These are phyloP conservation scores for Sepiola atlantica DNA, from an alignment of 2,888 invertebrate species.

Conservation along the genomic window DNA sequence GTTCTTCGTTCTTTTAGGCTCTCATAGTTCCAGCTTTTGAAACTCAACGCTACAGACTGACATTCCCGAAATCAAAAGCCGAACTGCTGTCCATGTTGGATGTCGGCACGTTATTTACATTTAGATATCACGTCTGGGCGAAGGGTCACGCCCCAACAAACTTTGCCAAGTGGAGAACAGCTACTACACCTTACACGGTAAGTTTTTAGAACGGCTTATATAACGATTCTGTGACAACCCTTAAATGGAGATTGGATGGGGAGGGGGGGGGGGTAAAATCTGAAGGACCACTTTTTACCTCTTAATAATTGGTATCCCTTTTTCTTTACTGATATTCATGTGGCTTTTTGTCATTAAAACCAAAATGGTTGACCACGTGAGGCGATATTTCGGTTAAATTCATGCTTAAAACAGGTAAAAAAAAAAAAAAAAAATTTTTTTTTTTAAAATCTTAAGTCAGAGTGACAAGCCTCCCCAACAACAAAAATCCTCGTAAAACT, in stretches of 20 bases:
- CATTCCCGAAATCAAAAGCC: conserved; percentile 85
- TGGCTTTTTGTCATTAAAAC: no score
- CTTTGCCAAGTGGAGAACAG: conserved; percentile 86
- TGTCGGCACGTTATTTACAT: conserved; percentile 85
- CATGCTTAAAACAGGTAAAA: no score
- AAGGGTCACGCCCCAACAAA: conserved; percentile 90
- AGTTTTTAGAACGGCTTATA: not conserved
- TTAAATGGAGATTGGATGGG: not conserved
- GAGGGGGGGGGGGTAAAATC: no score
- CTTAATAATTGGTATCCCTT: no score
- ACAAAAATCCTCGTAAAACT: no score
- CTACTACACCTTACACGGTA: conserved; percentile 85
- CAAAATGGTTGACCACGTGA: no score
- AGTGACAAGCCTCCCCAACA: no score
- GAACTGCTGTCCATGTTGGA: conserved; percentile 84
- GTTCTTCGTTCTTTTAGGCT: conserved; percentile 76
- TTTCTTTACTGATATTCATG: no score
- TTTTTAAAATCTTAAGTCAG: no score
- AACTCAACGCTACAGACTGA: conserved; percentile 85
- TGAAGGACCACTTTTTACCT: no score
- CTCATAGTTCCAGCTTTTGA: conserved; percentile 93
- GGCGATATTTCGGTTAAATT: no score
- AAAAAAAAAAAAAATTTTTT: no score
- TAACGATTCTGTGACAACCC: not conserved
- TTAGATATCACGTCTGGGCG: conserved; percentile 89